Conservation (phyloP, 2,888 invertebrate genomes). For the Oconnorella tubifera region DNA sequence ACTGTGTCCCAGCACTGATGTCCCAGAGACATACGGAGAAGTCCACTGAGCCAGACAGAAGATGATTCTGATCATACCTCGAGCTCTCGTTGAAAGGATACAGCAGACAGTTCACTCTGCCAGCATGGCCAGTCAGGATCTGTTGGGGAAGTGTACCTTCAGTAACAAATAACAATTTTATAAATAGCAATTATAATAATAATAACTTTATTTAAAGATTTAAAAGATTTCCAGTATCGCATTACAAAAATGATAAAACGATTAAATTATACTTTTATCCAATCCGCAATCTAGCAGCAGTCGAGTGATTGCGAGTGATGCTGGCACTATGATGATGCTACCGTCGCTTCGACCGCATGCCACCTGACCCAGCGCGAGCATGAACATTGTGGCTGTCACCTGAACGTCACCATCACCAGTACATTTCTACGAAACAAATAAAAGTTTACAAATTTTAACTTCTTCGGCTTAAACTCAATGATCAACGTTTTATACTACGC, state of each 20-base stretch:
- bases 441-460: too few relatives aligned
- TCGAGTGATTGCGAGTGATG: conserved; percentile 88
- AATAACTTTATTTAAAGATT: background rate
- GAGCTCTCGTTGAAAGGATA: conserved; percentile 84
- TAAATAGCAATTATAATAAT: background rate
- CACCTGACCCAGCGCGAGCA: conserved; percentile 85
- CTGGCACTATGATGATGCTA: conserved; percentile 89
- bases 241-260: too few relatives aligned
- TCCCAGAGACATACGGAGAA: conserved; percentile 98
- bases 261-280: conserved; percentile 20
- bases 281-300: conserved; percentile 66
- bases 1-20: conserved; percentile 77
- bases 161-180: too few relatives aligned
- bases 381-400: conserved; percentile 86
- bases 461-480: too few relatives aligned
- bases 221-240: too few relatives aligned
- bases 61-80: conserved; percentile 61
- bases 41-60: conserved; percentile 94
- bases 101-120: conserved; percentile 86
- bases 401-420: conserved; percentile 7
- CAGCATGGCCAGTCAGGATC: conserved; percentile 71
- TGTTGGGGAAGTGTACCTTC: conserved; percentile 30
- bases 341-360: conserved; percentile 95
- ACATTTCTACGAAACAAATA: too few relatives aligned
- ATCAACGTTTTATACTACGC: too few relatives aligned